Conservation (phyloP, 2,113 vertebrate genomes). For the Pedionomus torquatus region DNA sequence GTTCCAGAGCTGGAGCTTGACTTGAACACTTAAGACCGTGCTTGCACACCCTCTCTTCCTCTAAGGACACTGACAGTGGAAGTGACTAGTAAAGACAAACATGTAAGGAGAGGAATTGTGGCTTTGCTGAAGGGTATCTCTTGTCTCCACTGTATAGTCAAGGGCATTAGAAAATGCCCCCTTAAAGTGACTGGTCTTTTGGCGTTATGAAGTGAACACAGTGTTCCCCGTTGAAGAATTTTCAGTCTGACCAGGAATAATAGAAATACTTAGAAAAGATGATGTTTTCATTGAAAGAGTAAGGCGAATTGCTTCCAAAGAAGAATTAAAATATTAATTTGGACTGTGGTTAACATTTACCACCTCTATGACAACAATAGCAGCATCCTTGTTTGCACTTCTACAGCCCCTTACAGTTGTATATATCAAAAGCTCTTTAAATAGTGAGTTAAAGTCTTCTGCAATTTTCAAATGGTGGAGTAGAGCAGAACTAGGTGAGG, state of each 20-base stretch:
- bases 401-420: not conserved
- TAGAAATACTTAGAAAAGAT: conserved; percentile 13
- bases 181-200: not conserved
- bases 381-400: not conserved
- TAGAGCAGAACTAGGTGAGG: not conserved
- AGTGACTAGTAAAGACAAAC: not conserved
- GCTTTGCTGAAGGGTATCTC: not conserved
- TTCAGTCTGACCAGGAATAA: not conserved
- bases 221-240: not conserved
- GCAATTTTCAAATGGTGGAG: not conserved
- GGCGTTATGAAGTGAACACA: not conserved
- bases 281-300: not conserved
- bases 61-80: not conserved
- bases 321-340: conserved; percentile 17
- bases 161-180: not conserved
- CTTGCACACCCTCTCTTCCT: not conserved
- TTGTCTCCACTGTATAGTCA: not conserved
- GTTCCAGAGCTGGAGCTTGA: not conserved
- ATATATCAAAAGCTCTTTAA: not conserved
- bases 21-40: rapidly evolving
- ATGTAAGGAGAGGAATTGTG: not conserved
- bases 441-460: not conserved
- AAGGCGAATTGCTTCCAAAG: not conserved
- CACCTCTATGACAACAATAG: not conserved
- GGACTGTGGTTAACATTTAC: not conserved